Base-by-base conservation (phyloP, 2,888 invertebrate genomes). In the Bibio marci region DNA sequence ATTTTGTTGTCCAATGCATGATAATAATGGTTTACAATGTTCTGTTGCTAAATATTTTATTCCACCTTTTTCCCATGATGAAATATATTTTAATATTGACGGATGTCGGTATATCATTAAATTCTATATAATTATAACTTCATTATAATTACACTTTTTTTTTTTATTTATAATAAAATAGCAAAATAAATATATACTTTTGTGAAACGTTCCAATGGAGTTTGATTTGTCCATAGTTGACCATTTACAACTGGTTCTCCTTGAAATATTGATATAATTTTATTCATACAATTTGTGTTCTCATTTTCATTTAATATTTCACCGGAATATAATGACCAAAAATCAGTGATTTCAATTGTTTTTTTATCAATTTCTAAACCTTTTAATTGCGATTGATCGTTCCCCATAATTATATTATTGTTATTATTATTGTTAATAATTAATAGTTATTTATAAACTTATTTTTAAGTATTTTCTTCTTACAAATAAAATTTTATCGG, bases 51-150 rank as follows among this genome's bases (percentile, higher is more conserved):
- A 66, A 57, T 77, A 75, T 49, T 76, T 73, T 44, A 76, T 78
- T 10, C 78, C 77, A 32, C 76, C 71, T 49, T 80, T 76, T 43
- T 76, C 73, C 77, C 86, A 85, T 2, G 81, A 78, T 18, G 80
- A 77, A 45, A 87, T 69, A 54, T 83, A 90, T 52, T 77, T 78
- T 11, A 90, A 61, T 48, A 91, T 85, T 50, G 76, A 78, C 1
- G 91, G 91, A 63, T 91, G 90, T 0, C 90, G 75, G 58, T 83
- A 77, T 41, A 83, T 73, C 67, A 81, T 78, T 43, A 88, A 66
- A 63, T 83, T 85, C 88, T 90, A 59, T 40, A 69, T 41, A 40
- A 38, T 37, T 48, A 49, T 35, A 40, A 31, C 27, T 33, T 3
- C 2, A 39, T 40, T 35, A n/a, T n/a, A n/a, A n/a, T n/a, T n/a